A percentile compares a stretch with the other conserved stretches of the same genome.
Evolutionary conservation across 2,797 vertebrate genomes (phyloP).

Genomic region (Enteromius afrohamiltoni): DNA sequence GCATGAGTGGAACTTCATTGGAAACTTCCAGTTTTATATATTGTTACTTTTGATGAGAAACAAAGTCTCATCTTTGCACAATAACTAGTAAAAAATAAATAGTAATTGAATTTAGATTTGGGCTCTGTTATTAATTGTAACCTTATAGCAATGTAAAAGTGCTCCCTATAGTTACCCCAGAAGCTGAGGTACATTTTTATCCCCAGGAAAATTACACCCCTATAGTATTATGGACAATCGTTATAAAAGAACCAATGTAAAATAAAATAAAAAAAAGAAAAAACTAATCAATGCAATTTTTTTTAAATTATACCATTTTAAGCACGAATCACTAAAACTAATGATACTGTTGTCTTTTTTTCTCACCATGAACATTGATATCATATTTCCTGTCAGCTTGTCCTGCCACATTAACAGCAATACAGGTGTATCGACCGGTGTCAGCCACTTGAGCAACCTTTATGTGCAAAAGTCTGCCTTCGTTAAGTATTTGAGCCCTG

Average conservation of each 20-base stretch:
- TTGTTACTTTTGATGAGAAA: background rate
- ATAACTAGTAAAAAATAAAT: background rate
- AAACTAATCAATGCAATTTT: background rate
- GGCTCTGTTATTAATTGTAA: background rate
- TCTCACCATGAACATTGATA: slow-evolving; percentile 89
- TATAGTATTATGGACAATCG: background rate
- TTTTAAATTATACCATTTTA: background rate
- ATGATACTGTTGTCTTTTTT: background rate
- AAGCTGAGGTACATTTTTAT: background rate
- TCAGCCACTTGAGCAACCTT: slow-evolving; percentile 82
- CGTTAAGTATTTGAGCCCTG: slow-evolving; percentile 74
- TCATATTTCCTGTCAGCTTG: slow-evolving; percentile 89
- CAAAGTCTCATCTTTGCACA: background rate
- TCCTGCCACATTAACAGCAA: slow-evolving; percentile 90
- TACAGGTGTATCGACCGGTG: slow-evolving; percentile 90
- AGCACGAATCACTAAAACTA: background rate
- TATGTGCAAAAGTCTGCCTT: slow-evolving; percentile 82
- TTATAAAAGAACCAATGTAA: background rate
- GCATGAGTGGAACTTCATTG: background rate
- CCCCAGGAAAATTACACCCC: background rate
- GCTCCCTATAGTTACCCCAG: background rate
- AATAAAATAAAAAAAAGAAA: background rate
- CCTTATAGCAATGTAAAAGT: background rate
- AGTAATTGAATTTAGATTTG: background rate
- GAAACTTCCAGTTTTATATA: background rate